Base-by-base conservation (phyloP, 2,797 vertebrate genomes). In the Meriones psammophilus region DNA sequence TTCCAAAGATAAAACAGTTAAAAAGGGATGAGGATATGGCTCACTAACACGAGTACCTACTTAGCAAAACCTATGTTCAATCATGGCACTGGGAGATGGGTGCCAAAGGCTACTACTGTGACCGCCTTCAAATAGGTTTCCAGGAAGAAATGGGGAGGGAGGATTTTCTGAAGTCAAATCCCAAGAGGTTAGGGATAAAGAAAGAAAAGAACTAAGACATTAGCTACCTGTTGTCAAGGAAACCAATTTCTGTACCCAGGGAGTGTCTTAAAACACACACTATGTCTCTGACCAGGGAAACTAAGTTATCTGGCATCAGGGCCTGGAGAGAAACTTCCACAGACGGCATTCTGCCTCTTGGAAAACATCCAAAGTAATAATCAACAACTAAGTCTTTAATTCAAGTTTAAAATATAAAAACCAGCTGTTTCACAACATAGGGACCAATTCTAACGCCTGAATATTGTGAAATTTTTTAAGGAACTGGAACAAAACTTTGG, bases 391-490 rank as follows among this genome's bases (percentile, higher is more conserved):
- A 68, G 87, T 50, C 68, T 92, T 95, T 80, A 69, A 76, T 92
- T 85, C 76, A 95, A 92, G 86, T 94, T 91, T 96, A 73, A 95
- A 95, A 66, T 94, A 84, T 89, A 95, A 97, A 97, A 95, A 94
- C 42, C 46, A 54, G 42, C 62, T 94, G 60, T 95, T 97, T 96
- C 96, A 85, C 97, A 97, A 96, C 91, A 83, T 8, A 73, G 66
- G 66, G 69, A 93, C 96, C 54, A 68, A 88, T 84, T 86, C 83
- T 90, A 89, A 94, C 62, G 93, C 71, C 92, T 91, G 79, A 94
- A 89, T 94, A 69, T 97, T 97, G 92, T 96, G 97, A 95, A 97
- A 97, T 36, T 95, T 94, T 89, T 30, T 92, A 94, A 91, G 74
- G 86, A 96, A 95, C 5, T 87, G 50, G 96, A 94, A 96, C 88